These are phyloP conservation scores for Petrolisthes cinctipes DNA, from an alignment of 2,888 invertebrate genomes.

Conservation along the genomic window DNA sequence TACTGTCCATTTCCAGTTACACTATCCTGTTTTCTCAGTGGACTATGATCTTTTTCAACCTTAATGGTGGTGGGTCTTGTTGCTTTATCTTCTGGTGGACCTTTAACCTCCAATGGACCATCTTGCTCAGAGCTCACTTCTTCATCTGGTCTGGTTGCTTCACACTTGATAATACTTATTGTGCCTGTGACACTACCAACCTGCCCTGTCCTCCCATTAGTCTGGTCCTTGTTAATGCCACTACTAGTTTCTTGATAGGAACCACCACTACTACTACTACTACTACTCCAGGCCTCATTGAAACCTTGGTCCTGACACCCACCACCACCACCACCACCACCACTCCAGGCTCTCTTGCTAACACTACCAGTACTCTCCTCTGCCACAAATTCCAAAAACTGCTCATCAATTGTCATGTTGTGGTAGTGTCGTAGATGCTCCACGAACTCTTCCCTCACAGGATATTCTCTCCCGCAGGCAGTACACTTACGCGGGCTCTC, in stretches of 20 bases:
- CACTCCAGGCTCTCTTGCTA: neutral
- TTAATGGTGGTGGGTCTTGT: no score
- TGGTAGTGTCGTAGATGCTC: conserved; percentile 41
- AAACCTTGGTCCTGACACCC: neutral
- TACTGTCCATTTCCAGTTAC: no score
- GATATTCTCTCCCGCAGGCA: conserved; percentile 17
- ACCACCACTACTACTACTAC: neutral
- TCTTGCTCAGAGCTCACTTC: neutral
- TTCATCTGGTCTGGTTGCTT: neutral
- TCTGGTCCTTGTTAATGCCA: no score
- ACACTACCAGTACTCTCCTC: neutral
- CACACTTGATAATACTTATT: neutral
- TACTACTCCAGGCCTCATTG: neutral
- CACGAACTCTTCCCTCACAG: conserved; percentile 14
- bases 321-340: neutral
- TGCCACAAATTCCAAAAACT: neutral
- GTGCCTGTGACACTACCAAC: no score
- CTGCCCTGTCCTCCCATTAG: no score
- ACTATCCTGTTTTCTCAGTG: no score
- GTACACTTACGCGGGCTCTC: conserved; percentile 12
- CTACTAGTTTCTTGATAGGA: neutral
- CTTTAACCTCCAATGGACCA: no score
- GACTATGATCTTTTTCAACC: no score
- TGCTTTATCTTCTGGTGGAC: no score
- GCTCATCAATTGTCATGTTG: conserved; percentile 23